These are phyloP conservation scores for Tricholaema leucomelas DNA, from an alignment of 2,113 vertebrate species.

Conservation along the genomic window DNA sequence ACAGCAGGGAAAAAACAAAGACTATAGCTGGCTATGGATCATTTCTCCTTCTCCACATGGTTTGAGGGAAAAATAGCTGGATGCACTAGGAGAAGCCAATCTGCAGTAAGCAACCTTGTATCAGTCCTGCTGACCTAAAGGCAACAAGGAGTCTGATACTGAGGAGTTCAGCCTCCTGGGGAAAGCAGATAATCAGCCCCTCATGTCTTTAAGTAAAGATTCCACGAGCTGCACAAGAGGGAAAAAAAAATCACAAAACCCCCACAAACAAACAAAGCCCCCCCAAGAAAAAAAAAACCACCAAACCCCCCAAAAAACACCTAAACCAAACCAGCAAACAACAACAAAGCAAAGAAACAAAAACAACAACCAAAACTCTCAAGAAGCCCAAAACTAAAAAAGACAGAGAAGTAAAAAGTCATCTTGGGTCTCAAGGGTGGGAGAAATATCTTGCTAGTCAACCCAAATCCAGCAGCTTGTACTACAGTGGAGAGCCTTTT, in stretches of 20 bases:
- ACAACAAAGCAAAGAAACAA: neutral
- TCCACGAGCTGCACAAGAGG: neutral
- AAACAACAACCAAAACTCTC: neutral
- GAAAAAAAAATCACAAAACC: neutral
- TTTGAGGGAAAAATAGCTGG: conserved; percentile 43
- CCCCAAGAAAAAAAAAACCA: too few species aligned
- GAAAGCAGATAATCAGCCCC: neutral
- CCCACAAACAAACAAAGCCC: neutral
- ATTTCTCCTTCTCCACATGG: conserved; percentile 38
- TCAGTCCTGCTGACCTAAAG: neutral
- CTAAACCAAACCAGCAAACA: neutral
- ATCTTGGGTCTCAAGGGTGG: neutral
- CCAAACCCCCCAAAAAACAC: too few species aligned
- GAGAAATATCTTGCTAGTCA: neutral
- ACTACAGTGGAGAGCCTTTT: neutral
- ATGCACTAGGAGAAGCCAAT: neutral
- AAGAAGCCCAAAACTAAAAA: neutral
- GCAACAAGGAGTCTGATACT: neutral
- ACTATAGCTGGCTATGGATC: neutral
- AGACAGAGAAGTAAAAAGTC: neutral
- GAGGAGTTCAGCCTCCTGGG: neutral
- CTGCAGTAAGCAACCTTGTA: neutral
- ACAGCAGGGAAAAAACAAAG: conserved; percentile 33
- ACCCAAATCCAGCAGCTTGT: neutral
- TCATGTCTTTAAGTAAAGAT: neutral